Evolutionary conservation across 2,888 invertebrate species (phyloP), one percentile per base, ranked within the genome.

Genomic region (Nezara viridula): DNA sequence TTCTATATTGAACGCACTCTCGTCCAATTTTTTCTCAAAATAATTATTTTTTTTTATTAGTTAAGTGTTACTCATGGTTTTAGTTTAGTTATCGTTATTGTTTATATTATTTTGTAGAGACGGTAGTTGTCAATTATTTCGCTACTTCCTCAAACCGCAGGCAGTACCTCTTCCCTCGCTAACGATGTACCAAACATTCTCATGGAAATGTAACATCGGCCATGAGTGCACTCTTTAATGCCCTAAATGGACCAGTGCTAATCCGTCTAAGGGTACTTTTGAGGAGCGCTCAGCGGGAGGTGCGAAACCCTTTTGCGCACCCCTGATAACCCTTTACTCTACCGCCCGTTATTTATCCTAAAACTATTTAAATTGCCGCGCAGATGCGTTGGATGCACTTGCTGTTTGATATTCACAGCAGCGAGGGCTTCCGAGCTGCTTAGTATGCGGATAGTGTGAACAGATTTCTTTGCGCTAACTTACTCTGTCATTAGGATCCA

Each of bases 371-470:
- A 73, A 73, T 16, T 19, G 66, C 66, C 0, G 19, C 19, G 66
- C 66, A 73, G 66, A 73, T 73, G 66, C 66, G 66, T 21, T 37
- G 32, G 66, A 73, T 73, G 66, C 66, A 73, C 66, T 73, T 37
- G 66, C 66, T 73, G 21, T 7, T 73, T 73, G 66, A 37, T 73
- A 73, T 32, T 73, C 66, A 73, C 19, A 6, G 32, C 19, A 73
- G 66, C 32, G 19, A 16, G 5, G 37, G 60, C 0, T 9, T 9
- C n/a, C 55, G 12, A 27, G 4, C 66, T 37, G 19, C 66, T 73
- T 73, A 73, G 66, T 73, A 73, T 73, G 32, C 66, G 14, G 66
- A 24, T 19, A 9, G 37, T 37, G 32, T 3, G 66, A 37, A 19
- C 37, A 37, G 66, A 73, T 73, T 73, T 73, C 66, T 73, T 37